These are phyloP conservation scores for Thyatira batis DNA, from an alignment of 2,888 invertebrate species.

Conservation along the genomic window DNA sequence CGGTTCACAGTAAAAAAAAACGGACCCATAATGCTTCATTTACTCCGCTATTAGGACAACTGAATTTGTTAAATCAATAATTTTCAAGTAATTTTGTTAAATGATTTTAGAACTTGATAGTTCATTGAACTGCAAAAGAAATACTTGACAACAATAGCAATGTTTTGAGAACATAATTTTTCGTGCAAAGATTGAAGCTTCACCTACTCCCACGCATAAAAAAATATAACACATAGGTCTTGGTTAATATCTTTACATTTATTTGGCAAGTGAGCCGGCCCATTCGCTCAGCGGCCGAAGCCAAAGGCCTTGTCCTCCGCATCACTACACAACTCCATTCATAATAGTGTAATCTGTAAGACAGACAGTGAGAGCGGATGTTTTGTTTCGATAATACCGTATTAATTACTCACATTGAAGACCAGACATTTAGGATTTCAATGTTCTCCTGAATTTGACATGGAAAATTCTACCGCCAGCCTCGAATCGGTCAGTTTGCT, in stretches of 20 bases:
- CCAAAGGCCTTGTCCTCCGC: constrained; percentile 27
- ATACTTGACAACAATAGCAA: no score
- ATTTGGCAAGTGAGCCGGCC: constrained; percentile 22
- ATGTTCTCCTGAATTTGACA: constrained; percentile 2
- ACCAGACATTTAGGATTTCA: background rate
- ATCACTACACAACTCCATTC: constrained; percentile 30
- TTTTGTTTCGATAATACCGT: constrained; percentile 2
- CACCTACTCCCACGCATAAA: background rate
- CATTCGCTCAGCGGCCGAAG: constrained; percentile 22
- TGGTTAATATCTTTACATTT: constrained; percentile 17
- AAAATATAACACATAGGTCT: background rate
- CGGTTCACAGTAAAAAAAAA: no score
- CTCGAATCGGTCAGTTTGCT: background rate
- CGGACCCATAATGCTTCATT: no score
- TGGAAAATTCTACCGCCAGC: background rate
- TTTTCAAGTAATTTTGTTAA: no score
- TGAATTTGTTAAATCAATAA: no score
- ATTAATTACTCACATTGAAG: background rate
- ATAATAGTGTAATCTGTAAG: constrained; percentile 16
- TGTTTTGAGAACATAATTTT: no score
- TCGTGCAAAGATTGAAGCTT: background rate
- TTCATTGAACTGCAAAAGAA: no score
- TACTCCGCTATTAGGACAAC: no score
- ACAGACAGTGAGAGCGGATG: constrained; percentile 12
- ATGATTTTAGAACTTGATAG: no score